Evolutionary conservation across 2,113 vertebrate species (phyloP).

Genomic region (Grammomys surdaster): DNA sequence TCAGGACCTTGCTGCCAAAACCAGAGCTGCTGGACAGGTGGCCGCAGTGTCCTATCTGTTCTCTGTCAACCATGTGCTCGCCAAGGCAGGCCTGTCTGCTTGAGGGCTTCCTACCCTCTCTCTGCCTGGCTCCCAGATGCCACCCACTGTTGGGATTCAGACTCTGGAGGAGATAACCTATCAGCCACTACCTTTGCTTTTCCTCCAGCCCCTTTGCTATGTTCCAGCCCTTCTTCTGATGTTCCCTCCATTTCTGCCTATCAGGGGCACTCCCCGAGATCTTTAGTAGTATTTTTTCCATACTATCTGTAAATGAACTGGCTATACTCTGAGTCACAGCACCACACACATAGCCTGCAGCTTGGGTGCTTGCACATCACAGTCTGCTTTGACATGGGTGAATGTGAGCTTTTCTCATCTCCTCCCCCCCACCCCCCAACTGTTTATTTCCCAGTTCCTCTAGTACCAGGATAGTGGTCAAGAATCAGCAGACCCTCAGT

Average conservation of each 20-base stretch:
- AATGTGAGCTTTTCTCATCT: constrained; percentile 24
- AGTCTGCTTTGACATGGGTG: neutral
- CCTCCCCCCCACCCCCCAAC: neutral
- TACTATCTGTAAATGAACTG: constrained; percentile 60
- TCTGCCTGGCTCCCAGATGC: neutral
- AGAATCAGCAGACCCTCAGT: constrained; percentile 10
- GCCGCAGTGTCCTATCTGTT: constrained; percentile 37
- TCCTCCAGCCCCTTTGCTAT: constrained; percentile 57
- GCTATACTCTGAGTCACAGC: constrained; percentile 61
- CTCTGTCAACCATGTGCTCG: constrained; percentile 8
- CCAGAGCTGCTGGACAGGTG: constrained; percentile 63
- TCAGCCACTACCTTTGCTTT: neutral
- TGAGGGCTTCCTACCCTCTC: neutral
- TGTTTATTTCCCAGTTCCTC: neutral
- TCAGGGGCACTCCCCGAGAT: neutral
- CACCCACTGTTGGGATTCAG: neutral
- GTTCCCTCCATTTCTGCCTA: constrained; percentile 66
- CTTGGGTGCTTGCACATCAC: neutral
- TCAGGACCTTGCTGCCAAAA: constrained; percentile 65
- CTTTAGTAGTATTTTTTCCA: constrained; percentile 79
- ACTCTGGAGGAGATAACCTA: no score
- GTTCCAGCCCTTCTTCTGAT: constrained; percentile 60
- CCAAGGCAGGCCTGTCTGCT: neutral
- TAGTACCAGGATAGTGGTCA: neutral
- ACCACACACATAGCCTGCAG: neutral